Percentiles rank a stretch among this genome's conserved stretches.
phyloP scores from a whole-genome alignment of 1,140 invertebrate species.

The Yoshiicerus persimilis region DNA sequence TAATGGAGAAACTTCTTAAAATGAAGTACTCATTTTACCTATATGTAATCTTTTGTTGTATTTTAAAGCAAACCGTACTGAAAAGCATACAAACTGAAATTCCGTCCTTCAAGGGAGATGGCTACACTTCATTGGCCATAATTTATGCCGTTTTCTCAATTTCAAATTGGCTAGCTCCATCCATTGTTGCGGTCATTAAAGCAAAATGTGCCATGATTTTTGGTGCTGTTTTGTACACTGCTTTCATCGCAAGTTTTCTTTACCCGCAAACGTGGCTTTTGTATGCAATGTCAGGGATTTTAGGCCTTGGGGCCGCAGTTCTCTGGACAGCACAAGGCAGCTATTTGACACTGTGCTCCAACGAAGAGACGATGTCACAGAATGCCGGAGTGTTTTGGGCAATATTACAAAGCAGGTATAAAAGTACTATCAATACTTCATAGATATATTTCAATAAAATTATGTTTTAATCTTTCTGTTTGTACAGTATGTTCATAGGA shows the following conservation, averaged over 20 bases:
- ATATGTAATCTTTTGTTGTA: neutral
- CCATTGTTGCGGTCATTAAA: constrained; percentile 78
- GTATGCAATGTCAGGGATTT: constrained; percentile 77
- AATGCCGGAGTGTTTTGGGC: constrained; percentile 97
- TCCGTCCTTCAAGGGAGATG: constrained; percentile 74
- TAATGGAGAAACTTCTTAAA: neutral
- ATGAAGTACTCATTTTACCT: too few species aligned
- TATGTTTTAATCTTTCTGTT: constrained; percentile 27
- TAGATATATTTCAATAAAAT: neutral
- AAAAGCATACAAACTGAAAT: constrained; percentile 77
- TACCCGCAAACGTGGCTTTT: constrained; percentile 78
- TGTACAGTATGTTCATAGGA: constrained; percentile 83
- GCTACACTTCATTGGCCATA: constrained; percentile 83
- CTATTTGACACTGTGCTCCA: constrained; percentile 88
- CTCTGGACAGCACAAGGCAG: constrained; percentile 88
- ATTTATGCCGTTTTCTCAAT: constrained; percentile 89
- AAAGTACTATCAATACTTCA: neutral
- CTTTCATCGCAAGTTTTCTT: constrained; percentile 64
- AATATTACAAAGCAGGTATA: constrained; percentile 82
- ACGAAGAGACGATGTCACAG: constrained; percentile 79
- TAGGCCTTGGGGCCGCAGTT: constrained; percentile 86
- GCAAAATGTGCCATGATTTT: constrained; percentile 81
- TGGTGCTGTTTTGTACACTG: constrained; percentile 69
- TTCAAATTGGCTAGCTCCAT: constrained; percentile 91
- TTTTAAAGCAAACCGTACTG: constrained; percentile 85